phyloP scores from a whole-genome alignment of 2,888 invertebrate genomes.

The Cetonia aurata region DNA sequence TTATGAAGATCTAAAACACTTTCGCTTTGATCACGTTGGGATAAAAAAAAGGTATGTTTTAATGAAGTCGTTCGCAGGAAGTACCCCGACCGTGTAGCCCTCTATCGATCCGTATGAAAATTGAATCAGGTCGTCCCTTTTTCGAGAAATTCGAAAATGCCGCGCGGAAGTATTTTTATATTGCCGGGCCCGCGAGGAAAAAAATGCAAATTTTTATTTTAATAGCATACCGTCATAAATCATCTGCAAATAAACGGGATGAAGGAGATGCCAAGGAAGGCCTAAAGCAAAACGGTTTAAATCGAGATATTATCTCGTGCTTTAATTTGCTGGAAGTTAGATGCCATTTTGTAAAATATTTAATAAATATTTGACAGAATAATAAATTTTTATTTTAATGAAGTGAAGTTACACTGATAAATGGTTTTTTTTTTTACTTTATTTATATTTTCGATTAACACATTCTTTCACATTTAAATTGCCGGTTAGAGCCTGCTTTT shows the following conservation, averaged over 20 bases:
- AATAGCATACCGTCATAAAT: conserved; percentile 9
- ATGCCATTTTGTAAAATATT: no score
- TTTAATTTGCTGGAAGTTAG: no score
- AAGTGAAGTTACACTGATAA: no score
- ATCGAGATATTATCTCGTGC: no score
- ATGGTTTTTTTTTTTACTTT: no score
- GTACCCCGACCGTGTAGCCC: background rate
- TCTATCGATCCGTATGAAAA: conserved; percentile 24
- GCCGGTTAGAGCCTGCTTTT: no score
- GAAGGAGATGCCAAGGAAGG: no score
- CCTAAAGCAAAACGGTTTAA: no score
- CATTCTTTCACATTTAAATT: no score
- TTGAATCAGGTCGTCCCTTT: conserved; percentile 14
- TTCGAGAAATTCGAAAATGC: conserved; percentile 17
- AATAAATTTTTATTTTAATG: no score
- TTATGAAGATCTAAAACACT: conserved; percentile 35
- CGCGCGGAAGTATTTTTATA: background rate
- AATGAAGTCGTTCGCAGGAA: conserved; percentile 29
- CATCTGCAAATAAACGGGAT: background rate
- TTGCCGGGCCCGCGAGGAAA: background rate
- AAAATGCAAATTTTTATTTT: background rate
- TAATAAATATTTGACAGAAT: no score
- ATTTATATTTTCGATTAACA: no score
- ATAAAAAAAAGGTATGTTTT: conserved; percentile 34
- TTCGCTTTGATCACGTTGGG: conserved; percentile 29